phyloP scores from a whole-genome alignment of 1,140 invertebrate species.

The Bombus consobrinus region DNA sequence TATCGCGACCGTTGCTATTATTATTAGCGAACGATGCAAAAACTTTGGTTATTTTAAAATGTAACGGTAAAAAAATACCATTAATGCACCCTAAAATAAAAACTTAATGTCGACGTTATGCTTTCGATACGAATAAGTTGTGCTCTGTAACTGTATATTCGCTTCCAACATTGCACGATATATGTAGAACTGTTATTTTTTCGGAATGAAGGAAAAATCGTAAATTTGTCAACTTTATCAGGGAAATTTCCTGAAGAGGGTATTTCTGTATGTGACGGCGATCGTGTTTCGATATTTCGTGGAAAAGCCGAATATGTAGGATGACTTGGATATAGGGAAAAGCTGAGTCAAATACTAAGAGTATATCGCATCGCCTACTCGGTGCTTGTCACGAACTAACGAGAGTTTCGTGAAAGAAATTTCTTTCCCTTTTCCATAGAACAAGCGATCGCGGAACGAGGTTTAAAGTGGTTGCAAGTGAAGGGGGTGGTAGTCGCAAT shows the following conservation, averaged over 20 bases:
- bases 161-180: neutral
- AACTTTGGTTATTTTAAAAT: neutral
- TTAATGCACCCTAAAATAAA: neutral
- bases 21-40: neutral
- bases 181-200: neutral
- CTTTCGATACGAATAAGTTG: neutral
- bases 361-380: conserved; percentile 31
- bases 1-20: neutral
- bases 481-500: conserved; percentile 21
- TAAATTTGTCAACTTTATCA: neutral
- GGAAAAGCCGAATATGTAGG: conserved; percentile 30
- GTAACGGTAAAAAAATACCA: neutral
- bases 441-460: conserved; percentile 27
- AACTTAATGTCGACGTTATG: too few species aligned
- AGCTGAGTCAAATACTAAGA: conserved; percentile 29
- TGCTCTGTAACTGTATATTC: neutral
- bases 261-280: conserved; percentile 5
- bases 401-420: conserved; percentile 60
- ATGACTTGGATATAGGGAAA: neutral
- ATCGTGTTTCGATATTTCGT: conserved; percentile 26
- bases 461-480: conserved; percentile 7
- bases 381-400: conserved; percentile 55
- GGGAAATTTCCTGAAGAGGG: neutral
- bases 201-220: neutral
- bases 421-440: conserved; percentile 53